These are phyloP conservation scores for Cheilosia vulpina DNA, from an alignment of 2,888 invertebrate genomes.

Conservation along the genomic window DNA sequence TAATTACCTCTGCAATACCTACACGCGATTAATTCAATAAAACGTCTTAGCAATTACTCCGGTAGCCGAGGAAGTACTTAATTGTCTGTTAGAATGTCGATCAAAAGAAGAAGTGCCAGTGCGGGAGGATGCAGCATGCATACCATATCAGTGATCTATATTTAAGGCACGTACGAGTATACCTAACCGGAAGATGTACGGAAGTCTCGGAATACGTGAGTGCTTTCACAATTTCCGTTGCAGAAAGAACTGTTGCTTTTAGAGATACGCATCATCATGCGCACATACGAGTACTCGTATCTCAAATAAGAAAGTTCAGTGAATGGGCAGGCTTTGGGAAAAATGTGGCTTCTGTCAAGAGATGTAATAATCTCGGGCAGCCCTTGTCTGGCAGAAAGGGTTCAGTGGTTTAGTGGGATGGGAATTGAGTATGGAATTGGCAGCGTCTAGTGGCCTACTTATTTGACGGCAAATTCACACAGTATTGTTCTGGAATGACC, in stretches of 20 bases:
- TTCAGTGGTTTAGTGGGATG: conserved; percentile 6
- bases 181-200: conserved; percentile 70
- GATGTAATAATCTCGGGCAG: conserved; percentile 1
- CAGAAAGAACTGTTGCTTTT: conserved; percentile 49
- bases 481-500: conserved; percentile 11
- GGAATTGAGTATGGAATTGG: conserved; percentile 6
- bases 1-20: not conserved
- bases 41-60: not conserved
- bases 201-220: conserved; percentile 45
- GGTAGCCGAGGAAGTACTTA: not conserved
- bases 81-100: conserved; percentile 11
- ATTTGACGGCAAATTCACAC: conserved; percentile 18
- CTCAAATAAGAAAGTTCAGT: conserved; percentile 43
- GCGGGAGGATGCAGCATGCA: not conserved
- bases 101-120: not conserved
- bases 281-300: not conserved
- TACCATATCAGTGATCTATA: conserved; percentile 55
- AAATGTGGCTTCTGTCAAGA: conserved; percentile 29
- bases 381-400: not conserved
- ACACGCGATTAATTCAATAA: conserved; percentile 1
- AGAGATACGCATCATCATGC: conserved; percentile 34
- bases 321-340: conserved; percentile 11
- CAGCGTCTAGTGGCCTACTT: conserved; percentile 14
- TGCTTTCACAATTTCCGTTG: conserved; percentile 71
- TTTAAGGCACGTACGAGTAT: conserved; percentile 56